These are phyloP conservation scores for Channa argus DNA, from an alignment of 2,113 vertebrate species.

Conservation along the genomic window DNA sequence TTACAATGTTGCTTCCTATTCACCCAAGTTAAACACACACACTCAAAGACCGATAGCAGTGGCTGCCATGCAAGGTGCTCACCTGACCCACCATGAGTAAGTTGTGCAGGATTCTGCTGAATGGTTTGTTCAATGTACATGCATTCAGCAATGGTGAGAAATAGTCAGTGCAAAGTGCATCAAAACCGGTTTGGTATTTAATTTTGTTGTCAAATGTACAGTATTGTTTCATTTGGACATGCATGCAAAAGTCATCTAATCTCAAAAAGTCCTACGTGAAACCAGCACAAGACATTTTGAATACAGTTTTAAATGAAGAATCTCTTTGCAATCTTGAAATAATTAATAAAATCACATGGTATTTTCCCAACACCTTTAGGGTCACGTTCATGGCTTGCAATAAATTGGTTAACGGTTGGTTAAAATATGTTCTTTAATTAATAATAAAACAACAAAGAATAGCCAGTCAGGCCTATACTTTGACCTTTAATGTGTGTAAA, in stretches of 20 bases:
- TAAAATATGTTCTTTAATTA: constrained; percentile 29
- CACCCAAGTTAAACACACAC: too few relatives aligned
- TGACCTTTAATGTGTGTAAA: constrained; percentile 21
- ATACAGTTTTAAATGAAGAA: constrained; percentile 74
- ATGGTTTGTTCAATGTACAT: not conserved
- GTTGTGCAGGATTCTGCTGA: too few relatives aligned
- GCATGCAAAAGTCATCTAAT: constrained; percentile 77
- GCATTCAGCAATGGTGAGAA: not conserved
- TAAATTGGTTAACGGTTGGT: constrained; percentile 14
- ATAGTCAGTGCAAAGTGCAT: constrained; percentile 8
- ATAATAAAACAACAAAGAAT: not conserved
- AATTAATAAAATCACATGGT: constrained; percentile 40
- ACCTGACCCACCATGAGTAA: too few relatives aligned
- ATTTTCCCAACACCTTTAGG: constrained; percentile 24
- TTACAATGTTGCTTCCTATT: too few relatives aligned
- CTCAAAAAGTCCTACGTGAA: constrained; percentile 75
- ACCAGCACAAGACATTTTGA: constrained; percentile 84
- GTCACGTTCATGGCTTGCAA: constrained; percentile 16
- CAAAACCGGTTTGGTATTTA: constrained; percentile 70
- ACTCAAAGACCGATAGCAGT: too few relatives aligned
- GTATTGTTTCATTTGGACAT: constrained; percentile 77
- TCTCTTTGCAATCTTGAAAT: constrained; percentile 56
- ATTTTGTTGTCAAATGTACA: constrained; percentile 86
- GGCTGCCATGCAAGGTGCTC: too few relatives aligned
- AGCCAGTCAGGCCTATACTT: constrained; percentile 1